phyloP scores from a whole-genome alignment of 2,797 vertebrate genomes.

The Acipenser ruthenus region DNA sequence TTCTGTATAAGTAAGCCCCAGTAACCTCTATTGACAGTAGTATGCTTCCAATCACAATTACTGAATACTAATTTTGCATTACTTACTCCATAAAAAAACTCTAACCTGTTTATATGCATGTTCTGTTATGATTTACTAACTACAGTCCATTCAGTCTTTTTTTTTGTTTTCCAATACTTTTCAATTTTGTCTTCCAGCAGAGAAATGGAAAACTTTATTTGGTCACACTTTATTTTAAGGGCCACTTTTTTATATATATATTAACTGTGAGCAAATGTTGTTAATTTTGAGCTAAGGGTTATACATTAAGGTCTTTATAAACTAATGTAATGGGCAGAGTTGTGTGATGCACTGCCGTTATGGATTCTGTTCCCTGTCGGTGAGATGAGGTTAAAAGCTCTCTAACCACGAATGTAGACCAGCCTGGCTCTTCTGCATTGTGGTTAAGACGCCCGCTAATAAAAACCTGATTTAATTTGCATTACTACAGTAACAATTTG shows the following conservation, averaged over 20 bases:
- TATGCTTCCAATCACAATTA: conserved; percentile 49
- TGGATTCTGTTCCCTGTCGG: too few relatives aligned
- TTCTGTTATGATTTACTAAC: conserved; percentile 56
- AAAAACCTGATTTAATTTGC: too few relatives aligned
- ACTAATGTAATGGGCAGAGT: too few relatives aligned
- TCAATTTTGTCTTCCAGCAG: conserved; percentile 33
- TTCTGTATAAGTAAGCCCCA: neutral
- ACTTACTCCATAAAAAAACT: conserved; percentile 55
- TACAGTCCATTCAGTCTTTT: conserved; percentile 40
- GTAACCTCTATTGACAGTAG: conserved; percentile 2
- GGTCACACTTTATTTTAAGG: too few relatives aligned
- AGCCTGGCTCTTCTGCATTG: too few relatives aligned
- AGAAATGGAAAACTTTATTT: conserved; percentile 18
- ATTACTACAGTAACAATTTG: too few relatives aligned
- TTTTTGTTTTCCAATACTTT: conserved; percentile 40
- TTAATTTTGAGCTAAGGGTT: neutral
- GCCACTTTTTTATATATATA: too few relatives aligned
- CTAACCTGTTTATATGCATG: conserved; percentile 66
- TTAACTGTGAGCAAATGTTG: neutral
- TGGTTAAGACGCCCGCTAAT: too few relatives aligned
- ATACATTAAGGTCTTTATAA: too few relatives aligned
- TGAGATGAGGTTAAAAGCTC: too few relatives aligned
- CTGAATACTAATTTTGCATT: conserved; percentile 63
- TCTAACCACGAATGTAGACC: too few relatives aligned
- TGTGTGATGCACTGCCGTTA: too few relatives aligned